Conservation (phyloP, 1,140 invertebrate species). For the Euura saliciscinereae region DNA sequence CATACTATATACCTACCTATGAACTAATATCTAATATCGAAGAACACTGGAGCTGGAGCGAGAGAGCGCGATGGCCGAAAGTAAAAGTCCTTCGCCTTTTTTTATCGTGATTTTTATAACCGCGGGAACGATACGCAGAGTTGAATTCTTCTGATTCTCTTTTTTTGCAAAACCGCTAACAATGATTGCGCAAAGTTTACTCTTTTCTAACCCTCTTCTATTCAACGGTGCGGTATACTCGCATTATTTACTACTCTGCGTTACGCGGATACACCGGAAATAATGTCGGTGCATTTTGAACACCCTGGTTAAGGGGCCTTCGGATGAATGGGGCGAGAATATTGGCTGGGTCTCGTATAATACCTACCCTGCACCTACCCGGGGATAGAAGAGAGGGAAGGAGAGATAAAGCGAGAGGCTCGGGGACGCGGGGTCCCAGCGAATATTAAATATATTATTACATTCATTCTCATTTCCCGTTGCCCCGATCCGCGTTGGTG, state of each 20-base stretch:
- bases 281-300: constrained; percentile 48
- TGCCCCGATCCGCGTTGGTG: constrained; percentile 34
- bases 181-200: too few species aligned
- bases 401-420: constrained; percentile 36
- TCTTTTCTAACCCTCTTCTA: too few species aligned
- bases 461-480: constrained; percentile 60
- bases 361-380: constrained; percentile 26
- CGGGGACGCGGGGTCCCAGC: constrained; percentile 44
- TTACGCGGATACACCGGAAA: constrained; percentile 33
- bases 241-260: not conserved
- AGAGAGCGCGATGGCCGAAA: not conserved
- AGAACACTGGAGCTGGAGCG: constrained; percentile 20
- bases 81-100: not conserved
- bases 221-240: too few species aligned
- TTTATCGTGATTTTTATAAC: too few species aligned
- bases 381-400: not conserved
- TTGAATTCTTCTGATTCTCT: too few species aligned
- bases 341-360: constrained; percentile 56
- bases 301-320: not conserved
- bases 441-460: constrained; percentile 62
- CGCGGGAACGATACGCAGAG: too few species aligned
- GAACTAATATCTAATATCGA: constrained; percentile 36
- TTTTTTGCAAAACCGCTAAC: too few species aligned
- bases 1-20: constrained; percentile 23
- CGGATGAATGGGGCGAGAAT: constrained; percentile 48